Base-by-base conservation (phyloP, 2,113 vertebrate genomes). In the Sander lucioperca region DNA sequence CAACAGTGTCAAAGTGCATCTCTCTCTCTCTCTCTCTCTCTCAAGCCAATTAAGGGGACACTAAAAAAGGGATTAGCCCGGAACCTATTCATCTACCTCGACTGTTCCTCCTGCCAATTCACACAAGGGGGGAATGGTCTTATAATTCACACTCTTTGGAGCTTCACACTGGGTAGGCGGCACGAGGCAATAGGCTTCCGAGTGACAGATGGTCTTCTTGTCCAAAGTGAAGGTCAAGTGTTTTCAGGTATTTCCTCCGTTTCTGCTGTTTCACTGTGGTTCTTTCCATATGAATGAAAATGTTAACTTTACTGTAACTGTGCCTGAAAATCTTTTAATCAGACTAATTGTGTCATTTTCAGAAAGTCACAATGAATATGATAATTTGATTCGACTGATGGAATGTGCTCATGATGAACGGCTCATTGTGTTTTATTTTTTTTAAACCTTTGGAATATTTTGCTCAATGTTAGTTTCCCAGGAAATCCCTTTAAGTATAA, bases 61-160 rank as follows among this genome's bases (percentile, higher is more conserved):
- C 84, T 93, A 92, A 88, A 93, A 94, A 92, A 87, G 81, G 89
- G 90, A 94, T 95, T 93, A 87, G 74, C 66, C 89, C 79, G 43
- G 76, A 89, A 85, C 89, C 75, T 82, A 92, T 94, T 89, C 67
- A 86, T 94, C 90, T 91, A 86, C 51, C 77, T 91, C 77, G 18
- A 57, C 79, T 70, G 74, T 78, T 86, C 68, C 58, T 56, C 25
- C 74, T 77, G 76, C 85, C 84, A 80, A 79, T 80, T 82, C 78
- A 74, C 73, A 77, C 69, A 69, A 79, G 71, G 43, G 62, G 70
- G 83, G 85, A 92, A 86, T 53, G 54, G 68, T 86, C 88, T 88
- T 85, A 90, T 90, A 89, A 93, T 92, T 92, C 80, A 83, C 73
- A 65, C 76, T 85, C 78, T 65, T 30, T 48, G 25, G 77, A 76